A percentile compares a stretch with the other conserved stretches of the same genome.
phyloP scores from a whole-genome alignment of 2,888 invertebrate genomes.

The Eilema sororculum region DNA sequence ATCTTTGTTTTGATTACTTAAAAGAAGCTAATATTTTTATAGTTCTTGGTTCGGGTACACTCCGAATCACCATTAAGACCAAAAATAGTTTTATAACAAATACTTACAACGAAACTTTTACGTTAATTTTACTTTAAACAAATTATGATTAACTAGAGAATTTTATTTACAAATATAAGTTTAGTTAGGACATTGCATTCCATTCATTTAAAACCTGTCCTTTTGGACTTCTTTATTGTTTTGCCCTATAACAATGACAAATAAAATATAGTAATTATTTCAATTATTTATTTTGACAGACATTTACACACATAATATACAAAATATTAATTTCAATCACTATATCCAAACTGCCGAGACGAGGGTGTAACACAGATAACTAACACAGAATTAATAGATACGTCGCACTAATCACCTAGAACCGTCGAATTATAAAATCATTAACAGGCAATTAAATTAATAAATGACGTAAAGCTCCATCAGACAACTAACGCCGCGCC shows the following conservation, averaged over 20 bases:
- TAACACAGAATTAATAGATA: slow-evolving; percentile 20
- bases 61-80: too few relatives aligned
- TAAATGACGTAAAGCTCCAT: slow-evolving; percentile 46
- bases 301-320: background rate
- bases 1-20: too few relatives aligned
- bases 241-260: background rate
- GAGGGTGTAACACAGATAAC: background rate
- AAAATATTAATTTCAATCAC: background rate
- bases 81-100: too few relatives aligned
- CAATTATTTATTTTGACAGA: background rate
- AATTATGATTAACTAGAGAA: background rate
- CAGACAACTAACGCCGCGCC: slow-evolving; percentile 28
- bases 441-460: slow-evolving; percentile 51
- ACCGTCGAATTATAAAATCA: slow-evolving; percentile 42
- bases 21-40: too few relatives aligned
- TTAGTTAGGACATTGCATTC: background rate
- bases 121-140: background rate
- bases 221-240: background rate
- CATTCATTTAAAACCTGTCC: background rate
- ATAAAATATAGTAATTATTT: too few relatives aligned
- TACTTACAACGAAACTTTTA: too few relatives aligned
- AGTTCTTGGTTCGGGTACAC: too few relatives aligned
- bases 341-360: background rate
- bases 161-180: background rate
- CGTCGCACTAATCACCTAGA: slow-evolving; percentile 32